Base-by-base conservation (phyloP, 2,113 vertebrate genomes). In the Regulus satrapa region DNA sequence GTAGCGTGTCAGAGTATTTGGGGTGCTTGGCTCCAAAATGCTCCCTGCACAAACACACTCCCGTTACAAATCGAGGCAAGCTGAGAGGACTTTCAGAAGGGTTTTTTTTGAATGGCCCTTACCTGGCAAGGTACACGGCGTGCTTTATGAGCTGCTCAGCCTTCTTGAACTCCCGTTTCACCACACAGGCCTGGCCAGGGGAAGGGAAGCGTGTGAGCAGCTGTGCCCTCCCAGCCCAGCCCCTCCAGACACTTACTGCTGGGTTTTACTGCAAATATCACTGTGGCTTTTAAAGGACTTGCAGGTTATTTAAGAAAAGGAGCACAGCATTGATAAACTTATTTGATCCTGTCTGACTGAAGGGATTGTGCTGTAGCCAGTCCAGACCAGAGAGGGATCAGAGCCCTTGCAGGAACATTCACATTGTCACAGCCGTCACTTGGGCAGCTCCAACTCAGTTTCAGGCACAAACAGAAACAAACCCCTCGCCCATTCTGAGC, bases 141-240 rank as follows among this genome's bases (percentile, higher is more conserved):
- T 99, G 99, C 97, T 99, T 99, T 93, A 99, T 99, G 97, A 99
- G 98, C 96, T 99, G 99, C 68, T 99, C 99, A 38, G 99, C 99
- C 98, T 99, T 99, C 95, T 99, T 99, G 97, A 99, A 99, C 95
- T 99, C 99, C 66, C 99, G 98, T 96, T 99, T 99, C 93, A 99
- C 99, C 80, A 99, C 99, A 51, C 99, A 99, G 91, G 99, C 99
- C 99, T 99, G 96, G 80, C 85, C 26, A 79, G 41, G 87, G 95
- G 34, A 94, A 81, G 96, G 2, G 49, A n/a, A 46, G 72, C 41
- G 6, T 0, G 6, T 75, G 59, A 96, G 32, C 10, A 86, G 38
- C 32, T 45, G 36, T 2, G 36, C 19, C 10, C 78, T 16, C 43
- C 18, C 18, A 73, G 36, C 51, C 40, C 36, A 6, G 23, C 46